Base-by-base conservation (phyloP, 2,113 vertebrate species). In the Xiphophorus couchianus region DNA sequence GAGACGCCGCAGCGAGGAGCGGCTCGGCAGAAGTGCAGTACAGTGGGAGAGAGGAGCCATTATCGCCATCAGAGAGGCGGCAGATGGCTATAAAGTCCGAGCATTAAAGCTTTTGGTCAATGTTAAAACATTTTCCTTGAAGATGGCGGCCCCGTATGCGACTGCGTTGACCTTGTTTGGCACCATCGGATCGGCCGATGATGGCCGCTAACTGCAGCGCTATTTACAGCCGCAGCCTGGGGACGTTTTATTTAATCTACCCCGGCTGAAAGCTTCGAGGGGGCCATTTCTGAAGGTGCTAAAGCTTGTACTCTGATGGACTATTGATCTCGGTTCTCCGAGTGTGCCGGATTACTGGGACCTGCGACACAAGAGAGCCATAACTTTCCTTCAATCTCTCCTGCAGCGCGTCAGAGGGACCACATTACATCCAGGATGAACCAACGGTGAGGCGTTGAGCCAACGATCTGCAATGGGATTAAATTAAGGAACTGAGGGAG, bases 271-370 rank as follows among this genome's bases (percentile, higher is more conserved):
- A 78, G 71, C 74, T 70, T 65, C 10, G 58, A 80, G 69, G 62
- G 29, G 71, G 73, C 61, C 83, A 73, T 85, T 90, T 85, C 77
- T 77, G 71, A 80, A 89, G 74, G 80, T 81, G 70, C 83, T 80
- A 82, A 86, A 91, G 81, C 88, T 83, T 78, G 10, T 13, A n/a
- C 77, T 79, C 69, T 78, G 85, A 77, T 66, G 71, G 64, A 63
- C 66, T 88, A 92, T 91, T 77, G 92, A 93, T 92, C 87, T 77
- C 27, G 6, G 66, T 66, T 74, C 66, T 28, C 75, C 65, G 75
- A 80, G 65, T 76, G 73, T 51, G 70, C 62, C 71, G 62, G 69
- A 73, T 86, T 63, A 84, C 37, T 76, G 84, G 63, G 51, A 88
- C 65, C 42, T 35, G 5, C 17, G 61, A 85, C 81, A 80, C 66